Percentiles rank a stretch among this genome's conserved stretches.
Evolutionary conservation across 1,140 invertebrate species (phyloP).

Genomic region (Orchestia grillus): DNA sequence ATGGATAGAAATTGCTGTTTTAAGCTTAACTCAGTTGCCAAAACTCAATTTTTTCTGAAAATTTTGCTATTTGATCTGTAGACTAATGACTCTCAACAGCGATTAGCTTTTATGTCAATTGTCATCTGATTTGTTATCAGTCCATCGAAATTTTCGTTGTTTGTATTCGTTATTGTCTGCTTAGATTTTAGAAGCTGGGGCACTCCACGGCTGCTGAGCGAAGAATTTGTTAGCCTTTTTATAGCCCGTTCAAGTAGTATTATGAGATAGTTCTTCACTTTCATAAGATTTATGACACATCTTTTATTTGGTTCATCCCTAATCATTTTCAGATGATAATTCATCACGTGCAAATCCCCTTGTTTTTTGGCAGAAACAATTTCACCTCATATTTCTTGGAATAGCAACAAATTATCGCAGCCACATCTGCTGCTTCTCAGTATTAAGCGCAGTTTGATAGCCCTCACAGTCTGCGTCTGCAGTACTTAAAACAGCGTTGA

Average conservation of each 20-base stretch:
- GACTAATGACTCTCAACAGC: neutral
- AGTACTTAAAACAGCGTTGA: no score
- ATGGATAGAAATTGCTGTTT: slow-evolving; percentile 1
- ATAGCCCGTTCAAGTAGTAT: neutral
- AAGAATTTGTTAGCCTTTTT: neutral
- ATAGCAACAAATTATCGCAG: no score
- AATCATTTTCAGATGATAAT: no score
- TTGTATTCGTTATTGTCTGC: neutral
- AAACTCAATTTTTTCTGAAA: neutral
- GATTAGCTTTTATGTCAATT: neutral
- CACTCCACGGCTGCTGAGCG: neutral
- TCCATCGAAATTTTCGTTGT: neutral
- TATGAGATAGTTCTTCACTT: neutral
- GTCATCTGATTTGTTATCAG: neutral
- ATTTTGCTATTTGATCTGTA: neutral
- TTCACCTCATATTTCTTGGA: no score
- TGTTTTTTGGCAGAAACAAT: no score
- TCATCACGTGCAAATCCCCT: no score
- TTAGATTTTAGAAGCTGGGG: neutral
- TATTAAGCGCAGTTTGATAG: no score
- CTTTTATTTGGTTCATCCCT: neutral
- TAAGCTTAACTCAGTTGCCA: neutral
- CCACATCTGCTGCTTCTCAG: no score
- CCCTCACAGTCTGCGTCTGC: no score
- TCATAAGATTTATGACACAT: neutral